Evolutionary conservation across 2,113 vertebrate genomes (phyloP), one percentile per base, ranked within the genome.

Genomic region (Axis porcinus): DNA sequence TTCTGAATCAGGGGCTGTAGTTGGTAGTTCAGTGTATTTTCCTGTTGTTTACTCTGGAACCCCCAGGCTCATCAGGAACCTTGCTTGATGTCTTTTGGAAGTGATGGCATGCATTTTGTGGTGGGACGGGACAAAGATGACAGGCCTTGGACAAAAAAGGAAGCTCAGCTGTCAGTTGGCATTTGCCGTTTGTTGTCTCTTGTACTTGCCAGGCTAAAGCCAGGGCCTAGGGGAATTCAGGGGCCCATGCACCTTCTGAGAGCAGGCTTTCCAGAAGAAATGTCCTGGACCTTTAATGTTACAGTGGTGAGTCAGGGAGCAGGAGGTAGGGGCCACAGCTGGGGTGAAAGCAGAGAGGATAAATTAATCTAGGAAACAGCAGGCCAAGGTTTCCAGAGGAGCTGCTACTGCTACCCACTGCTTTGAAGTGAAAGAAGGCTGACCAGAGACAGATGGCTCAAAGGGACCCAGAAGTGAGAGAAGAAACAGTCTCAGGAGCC

Each of bases 361-460:
- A 47, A 97, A 89, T 82, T 15, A n/a, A 78, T 88, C 40, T 54
- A 17, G 1, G 30, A 93, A 86, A 57, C 45, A 92, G 94, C 60
- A 86, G 89, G 88, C 11, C n/a, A 33, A 33, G 36, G 28, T 40
- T 58, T 90, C 91, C n/a, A 74, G 47, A 82, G 54, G 43, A n/a
- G 43, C 40, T 47, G 62, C 36, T 11, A 2, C 52, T 2, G 12
- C 47, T 21, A 7, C 40, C 12, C 36, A 25, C n/a, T 55, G 40
- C 86, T 89, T 93, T 62, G 70, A 95, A 86, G 62, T 21, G 2
- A 76, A n/a, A 93, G 36, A 7, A 91, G 96, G 60, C 40, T 21
- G 58, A 21, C 7, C 7, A 33, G 23, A 62, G 54, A 89, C 64
- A 21, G 6, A 23, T 2, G 15, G 57, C 36, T 64, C 21, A 74